These are phyloP conservation scores for Verasper variegatus DNA, from an alignment of 2,113 vertebrate species.

Conservation along the genomic window DNA sequence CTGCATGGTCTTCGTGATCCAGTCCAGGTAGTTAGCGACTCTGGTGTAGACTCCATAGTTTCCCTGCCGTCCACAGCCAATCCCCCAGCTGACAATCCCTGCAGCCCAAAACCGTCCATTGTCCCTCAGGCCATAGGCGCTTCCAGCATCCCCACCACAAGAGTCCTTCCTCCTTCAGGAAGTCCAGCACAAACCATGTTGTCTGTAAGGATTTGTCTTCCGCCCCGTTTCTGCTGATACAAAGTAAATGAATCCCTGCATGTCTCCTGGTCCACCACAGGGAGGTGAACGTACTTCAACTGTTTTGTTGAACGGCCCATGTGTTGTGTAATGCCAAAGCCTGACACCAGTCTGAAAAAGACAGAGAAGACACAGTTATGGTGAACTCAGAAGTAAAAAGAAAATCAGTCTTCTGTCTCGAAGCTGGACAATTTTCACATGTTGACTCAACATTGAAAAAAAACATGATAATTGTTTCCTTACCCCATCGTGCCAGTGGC, in stretches of 20 bases:
- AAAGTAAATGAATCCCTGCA: neutral
- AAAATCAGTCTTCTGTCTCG: no score
- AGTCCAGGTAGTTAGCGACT: constrained; percentile 63
- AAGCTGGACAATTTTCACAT: no score
- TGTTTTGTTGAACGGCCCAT: neutral
- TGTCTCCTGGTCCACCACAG: constrained; percentile 57
- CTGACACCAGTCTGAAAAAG: constrained; percentile 65
- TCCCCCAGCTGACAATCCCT: constrained; percentile 76
- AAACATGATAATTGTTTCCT: rapidly evolving
- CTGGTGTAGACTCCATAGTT: constrained; percentile 63
- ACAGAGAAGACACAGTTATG: neutral
- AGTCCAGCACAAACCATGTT: constrained; percentile 79
- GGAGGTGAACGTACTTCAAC: constrained; percentile 61
- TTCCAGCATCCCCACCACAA: constrained; percentile 65
- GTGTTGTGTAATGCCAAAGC: neutral
- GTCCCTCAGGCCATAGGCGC: constrained; percentile 39
- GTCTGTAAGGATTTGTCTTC: constrained; percentile 34
- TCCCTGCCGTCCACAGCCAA: constrained; percentile 40
- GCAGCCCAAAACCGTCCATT: constrained; percentile 52
- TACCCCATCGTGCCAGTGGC: constrained; percentile 43
- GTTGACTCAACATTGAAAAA: no score
- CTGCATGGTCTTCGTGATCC: constrained; percentile 83
- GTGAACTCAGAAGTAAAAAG: neutral
- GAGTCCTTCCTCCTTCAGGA: constrained; percentile 64
- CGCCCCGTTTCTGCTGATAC: rapidly evolving